Conservation (phyloP, 2,113 vertebrate genomes). For the Alethe castanea region DNA sequence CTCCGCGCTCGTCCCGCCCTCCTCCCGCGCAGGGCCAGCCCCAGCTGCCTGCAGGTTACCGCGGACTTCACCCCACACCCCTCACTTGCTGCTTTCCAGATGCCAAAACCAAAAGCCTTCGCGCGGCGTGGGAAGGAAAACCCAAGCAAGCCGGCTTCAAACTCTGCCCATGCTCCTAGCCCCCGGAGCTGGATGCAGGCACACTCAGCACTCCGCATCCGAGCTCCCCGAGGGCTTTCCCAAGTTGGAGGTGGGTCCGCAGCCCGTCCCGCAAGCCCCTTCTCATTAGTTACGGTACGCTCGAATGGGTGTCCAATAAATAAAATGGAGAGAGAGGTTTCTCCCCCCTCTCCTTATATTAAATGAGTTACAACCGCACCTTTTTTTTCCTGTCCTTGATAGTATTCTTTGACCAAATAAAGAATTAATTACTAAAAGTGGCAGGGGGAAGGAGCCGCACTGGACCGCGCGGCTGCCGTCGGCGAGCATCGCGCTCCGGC, state of each 20-base stretch:
- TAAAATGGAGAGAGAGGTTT: background rate
- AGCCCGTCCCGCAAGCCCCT: background rate
- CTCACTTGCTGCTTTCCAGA: background rate
- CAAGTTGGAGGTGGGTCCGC: background rate
- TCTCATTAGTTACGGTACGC: background rate
- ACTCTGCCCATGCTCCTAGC: background rate
- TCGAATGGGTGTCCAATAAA: background rate
- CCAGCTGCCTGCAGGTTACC: background rate
- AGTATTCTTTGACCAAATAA: constrained; percentile 19
- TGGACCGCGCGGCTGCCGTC: background rate
- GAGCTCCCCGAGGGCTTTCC: background rate
- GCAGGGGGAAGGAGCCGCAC: background rate
- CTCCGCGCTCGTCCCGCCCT: background rate
- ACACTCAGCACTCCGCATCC: background rate
- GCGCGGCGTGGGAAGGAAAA: background rate
- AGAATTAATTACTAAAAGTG: background rate
- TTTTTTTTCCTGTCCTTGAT: background rate
- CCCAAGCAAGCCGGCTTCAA: background rate
- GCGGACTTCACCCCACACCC: background rate
- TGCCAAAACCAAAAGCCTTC: background rate
- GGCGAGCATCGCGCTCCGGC: background rate
- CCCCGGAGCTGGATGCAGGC: background rate
- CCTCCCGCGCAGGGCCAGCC: background rate
- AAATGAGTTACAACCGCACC: background rate
- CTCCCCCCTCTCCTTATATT: background rate